Evolutionary conservation across 2,888 invertebrate species (phyloP), one percentile per base, ranked within the genome.

Genomic region (Ametastegia equiseti): DNA sequence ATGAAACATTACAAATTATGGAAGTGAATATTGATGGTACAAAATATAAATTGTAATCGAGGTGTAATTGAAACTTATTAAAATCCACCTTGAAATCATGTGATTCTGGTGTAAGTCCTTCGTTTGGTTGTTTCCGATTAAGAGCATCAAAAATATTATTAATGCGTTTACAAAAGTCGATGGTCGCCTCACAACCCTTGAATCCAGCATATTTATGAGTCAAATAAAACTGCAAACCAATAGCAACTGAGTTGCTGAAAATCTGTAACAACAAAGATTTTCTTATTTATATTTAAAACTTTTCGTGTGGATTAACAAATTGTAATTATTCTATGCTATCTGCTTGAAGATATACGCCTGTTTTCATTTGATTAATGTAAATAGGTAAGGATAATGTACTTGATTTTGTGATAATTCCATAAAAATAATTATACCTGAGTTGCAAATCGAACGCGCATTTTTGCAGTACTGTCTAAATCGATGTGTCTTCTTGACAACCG

Each of bases 401-500:
- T n/a, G n/a, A n/a, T n/a, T n/a, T n/a, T n/a, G n/a, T 15, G 6
- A 36, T 36, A n/a, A 39, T 36, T 15, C n/a, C 5, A 67, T 36
- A 67, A 67, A 11, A 27, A 36, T n/a, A 11, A 36, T 67, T n/a
- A 27, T 81, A 83, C 82, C 82, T 83, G 83, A 15, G 81, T 82
- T 11, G 83, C 80, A 60, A 82, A 69, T 67, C n/a, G 80, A 5
- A 83, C 82, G 13, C 81, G 79, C 82, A 83, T 83, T 80, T 83
- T 83, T 9, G 27, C 15, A 7, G 82, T 81, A 60, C 71, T 81
- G 54, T 82, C 82, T 9, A 75, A 47, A 50, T 60, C 33, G 9
- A 83, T 57, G 19, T 83, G 80, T 33, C 83, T 67, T 60, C 42
- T 75, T 1, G 82, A 77, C 33, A 83, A 33, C 50, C 65, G 82